Conservation (phyloP, 2,888 invertebrate species). For the Acleris sparsana region DNA sequence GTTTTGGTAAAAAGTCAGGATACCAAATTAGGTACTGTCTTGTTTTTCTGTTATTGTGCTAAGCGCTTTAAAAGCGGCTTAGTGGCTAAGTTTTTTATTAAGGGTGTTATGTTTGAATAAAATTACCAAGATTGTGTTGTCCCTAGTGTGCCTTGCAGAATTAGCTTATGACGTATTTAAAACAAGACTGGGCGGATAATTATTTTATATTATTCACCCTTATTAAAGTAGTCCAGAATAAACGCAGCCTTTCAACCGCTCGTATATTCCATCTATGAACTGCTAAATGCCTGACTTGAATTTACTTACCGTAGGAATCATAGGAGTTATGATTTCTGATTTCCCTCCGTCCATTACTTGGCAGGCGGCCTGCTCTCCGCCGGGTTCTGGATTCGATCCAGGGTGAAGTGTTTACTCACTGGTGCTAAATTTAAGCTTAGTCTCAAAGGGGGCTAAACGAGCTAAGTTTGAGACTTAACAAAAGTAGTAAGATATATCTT, state of each 20-base stretch:
- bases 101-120: no score
- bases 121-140: no score
- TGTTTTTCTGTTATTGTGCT: no score
- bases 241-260: not conserved
- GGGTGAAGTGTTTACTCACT: slow-evolving; percentile 30
- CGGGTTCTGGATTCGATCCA: slow-evolving; percentile 32
- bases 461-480: slow-evolving; percentile 29
- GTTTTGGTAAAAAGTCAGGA: no score
- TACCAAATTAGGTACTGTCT: not conserved
- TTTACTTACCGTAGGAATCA: slow-evolving; percentile 19
- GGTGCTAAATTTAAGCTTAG: slow-evolving; percentile 31
- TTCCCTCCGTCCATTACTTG: slow-evolving; percentile 25
- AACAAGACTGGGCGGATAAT: no score
- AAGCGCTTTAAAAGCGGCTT: no score
- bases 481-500: slow-evolving; percentile 20
- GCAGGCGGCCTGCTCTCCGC: slow-evolving; percentile 24
- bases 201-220: no score
- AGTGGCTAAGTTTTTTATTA: no score
- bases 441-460: slow-evolving; percentile 32
- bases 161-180: no score
- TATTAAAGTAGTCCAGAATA: no score
- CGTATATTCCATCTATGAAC: not conserved
- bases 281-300: slow-evolving; percentile 10
- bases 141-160: no score
- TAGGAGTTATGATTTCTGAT: slow-evolving; percentile 32